Percentiles rank a stretch among this genome's conserved stretches.
These are phyloP conservation scores for Exocentrus adspersus DNA, from an alignment of 2,888 invertebrate species.

Conservation along the genomic window DNA sequence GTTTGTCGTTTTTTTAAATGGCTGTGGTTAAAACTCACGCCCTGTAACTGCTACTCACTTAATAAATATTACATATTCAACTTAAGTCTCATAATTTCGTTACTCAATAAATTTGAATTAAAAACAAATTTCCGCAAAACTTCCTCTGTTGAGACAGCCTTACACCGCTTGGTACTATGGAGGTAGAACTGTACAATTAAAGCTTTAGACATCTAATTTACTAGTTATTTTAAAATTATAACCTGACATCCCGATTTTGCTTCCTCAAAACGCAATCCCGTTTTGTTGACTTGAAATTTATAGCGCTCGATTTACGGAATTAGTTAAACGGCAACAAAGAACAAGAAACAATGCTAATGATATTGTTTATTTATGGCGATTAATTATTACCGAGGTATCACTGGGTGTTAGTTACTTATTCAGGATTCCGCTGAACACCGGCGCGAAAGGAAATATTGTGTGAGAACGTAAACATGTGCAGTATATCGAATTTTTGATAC, in stretches of 20 bases:
- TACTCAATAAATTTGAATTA: conserved; percentile 44
- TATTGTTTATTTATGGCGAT: conserved; percentile 34
- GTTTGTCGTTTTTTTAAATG: too few relatives aligned
- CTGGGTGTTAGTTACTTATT: conserved; percentile 49
- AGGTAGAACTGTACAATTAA: conserved; percentile 51
- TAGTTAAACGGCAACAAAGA: conserved; percentile 32
- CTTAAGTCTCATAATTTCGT: conserved; percentile 23
- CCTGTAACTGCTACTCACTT: too few relatives aligned
- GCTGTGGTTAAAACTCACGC: neutral
- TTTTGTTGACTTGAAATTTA: conserved; percentile 28
- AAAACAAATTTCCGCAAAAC: conserved; percentile 44
- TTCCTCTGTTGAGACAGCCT: conserved; percentile 46
- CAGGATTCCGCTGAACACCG: conserved; percentile 30
- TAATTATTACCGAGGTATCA: conserved; percentile 41
- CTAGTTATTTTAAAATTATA: conserved; percentile 53
- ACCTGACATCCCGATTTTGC: conserved; percentile 41
- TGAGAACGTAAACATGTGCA: conserved; percentile 50
- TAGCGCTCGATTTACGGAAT: conserved; percentile 28
- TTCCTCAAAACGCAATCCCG: conserved; percentile 41
- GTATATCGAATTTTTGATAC: conserved; percentile 41
- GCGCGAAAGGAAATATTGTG: conserved; percentile 20
- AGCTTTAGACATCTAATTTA: conserved; percentile 53
- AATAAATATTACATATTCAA: too few relatives aligned
- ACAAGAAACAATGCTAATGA: conserved; percentile 28
- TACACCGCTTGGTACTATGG: conserved; percentile 55